Evolutionary conservation across 2,797 vertebrate species (phyloP), one percentile per base, ranked within the genome.

Genomic region (Tadarida brasiliensis): DNA sequence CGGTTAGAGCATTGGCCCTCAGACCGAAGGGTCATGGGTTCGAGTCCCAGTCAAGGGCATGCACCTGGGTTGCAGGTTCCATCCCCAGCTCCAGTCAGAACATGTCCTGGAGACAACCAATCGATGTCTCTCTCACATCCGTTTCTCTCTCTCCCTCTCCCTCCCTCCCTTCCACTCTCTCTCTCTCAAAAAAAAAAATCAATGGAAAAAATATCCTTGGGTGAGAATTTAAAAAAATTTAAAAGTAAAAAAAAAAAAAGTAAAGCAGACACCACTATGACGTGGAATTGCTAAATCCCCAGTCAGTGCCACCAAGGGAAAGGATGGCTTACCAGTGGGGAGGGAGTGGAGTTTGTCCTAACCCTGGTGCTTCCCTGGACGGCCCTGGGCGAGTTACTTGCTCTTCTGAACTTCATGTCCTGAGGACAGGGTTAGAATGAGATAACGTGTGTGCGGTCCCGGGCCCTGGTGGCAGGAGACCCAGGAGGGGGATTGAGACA

Each of bases 271-370:
- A 33, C 19, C 1, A 11, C 20, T 12, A 28, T 12, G 16, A 49
- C 3, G 54, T 0, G 35, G 78, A 73, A 24, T 30, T 0, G 6
- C 81, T 59, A 17, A n/a, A 5, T n/a, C 86, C 51, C 47, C 6
- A 7, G 16, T 35, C 35, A n/a, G 63, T 51, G 76, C 57, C 26
- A 2, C 11, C 28, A 15, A 16, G 61, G 81, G 9, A 47, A 61
- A n/a, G 0, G 33, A 12, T 0, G 47, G 33, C 30, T 47, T 11
- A 5, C 11, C 1, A 1, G 24, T 70, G 39, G 5, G n/a, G 49
- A 49, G 2, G 47, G 63, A 84, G 20, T 16, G 4, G 59, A 5
- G 59, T 11, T 17, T 49, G 22, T 20, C 67, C 68, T 33, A 17
- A 80, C 5, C 30, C n/a, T 7, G 30, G 24, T 2, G 2, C 39